These are phyloP conservation scores for Drosophila pectinifera DNA, from an alignment of 1,140 invertebrate genomes.

Conservation along the genomic window DNA sequence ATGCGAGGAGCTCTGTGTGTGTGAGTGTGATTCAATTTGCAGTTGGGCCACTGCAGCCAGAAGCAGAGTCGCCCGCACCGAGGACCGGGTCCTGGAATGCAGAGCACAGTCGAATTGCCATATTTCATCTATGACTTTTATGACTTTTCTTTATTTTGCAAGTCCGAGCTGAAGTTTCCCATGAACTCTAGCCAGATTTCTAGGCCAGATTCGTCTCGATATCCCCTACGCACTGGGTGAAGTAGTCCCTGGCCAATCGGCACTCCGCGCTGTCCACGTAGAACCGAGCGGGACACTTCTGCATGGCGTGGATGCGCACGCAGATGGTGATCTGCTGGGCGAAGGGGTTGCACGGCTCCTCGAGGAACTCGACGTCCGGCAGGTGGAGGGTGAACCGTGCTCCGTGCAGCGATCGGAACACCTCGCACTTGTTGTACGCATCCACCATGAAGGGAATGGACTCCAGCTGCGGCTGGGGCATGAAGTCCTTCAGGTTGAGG, in stretches of 20 bases:
- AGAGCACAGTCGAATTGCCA: slow-evolving; percentile 72
- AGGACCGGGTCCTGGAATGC: slow-evolving; percentile 14
- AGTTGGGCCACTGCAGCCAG: slow-evolving; percentile 70
- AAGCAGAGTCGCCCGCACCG: slow-evolving; percentile 28
- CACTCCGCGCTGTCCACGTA: slow-evolving; percentile 50
- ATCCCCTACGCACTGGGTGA: slow-evolving; percentile 60
- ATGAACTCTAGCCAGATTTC: slow-evolving; percentile 32
- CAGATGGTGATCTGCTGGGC: slow-evolving; percentile 64
- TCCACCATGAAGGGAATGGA: slow-evolving; percentile 52
- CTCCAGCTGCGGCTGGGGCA: slow-evolving; percentile 51
- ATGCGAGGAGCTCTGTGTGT: slow-evolving; percentile 52
- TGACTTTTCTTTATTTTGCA: slow-evolving; percentile 69
- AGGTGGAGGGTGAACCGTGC: slow-evolving; percentile 50
- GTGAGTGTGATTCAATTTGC: slow-evolving; percentile 76
- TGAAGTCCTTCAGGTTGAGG: slow-evolving; percentile 38
- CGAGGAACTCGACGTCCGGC: slow-evolving; percentile 67
- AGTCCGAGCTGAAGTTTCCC: slow-evolving; percentile 49
- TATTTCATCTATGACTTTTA: slow-evolving; percentile 82
- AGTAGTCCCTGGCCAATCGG: slow-evolving; percentile 52
- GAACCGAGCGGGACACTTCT: slow-evolving; percentile 62
- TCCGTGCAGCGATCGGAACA: slow-evolving; percentile 44
- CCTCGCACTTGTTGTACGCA: slow-evolving; percentile 53
- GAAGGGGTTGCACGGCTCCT: slow-evolving; percentile 64
- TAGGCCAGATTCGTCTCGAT: slow-evolving; percentile 51
- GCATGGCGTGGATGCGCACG: slow-evolving; percentile 63